Evolutionary conservation across 2,888 invertebrate species (phyloP).

Genomic region (Schrankia costaestrigalis): DNA sequence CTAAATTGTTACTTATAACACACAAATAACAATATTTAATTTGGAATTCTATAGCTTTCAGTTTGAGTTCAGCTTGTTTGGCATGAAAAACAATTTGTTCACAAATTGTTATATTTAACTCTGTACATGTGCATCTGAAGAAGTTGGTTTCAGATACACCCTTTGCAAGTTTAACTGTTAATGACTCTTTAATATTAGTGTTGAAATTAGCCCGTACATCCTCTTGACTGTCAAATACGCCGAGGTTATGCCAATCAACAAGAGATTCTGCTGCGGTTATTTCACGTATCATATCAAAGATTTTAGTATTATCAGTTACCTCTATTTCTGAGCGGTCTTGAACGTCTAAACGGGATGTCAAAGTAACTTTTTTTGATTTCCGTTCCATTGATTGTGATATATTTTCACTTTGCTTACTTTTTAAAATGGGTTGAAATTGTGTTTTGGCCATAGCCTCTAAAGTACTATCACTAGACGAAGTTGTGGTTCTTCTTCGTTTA

Average conservation of each 20-base stretch:
- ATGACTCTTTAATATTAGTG: slow-evolving; percentile 32
- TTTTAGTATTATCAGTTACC: no score
- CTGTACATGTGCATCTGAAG: slow-evolving; percentile 59
- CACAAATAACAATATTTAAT: slow-evolving; percentile 54
- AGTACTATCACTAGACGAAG: no score
- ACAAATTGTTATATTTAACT: slow-evolving; percentile 57
- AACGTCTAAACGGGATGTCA: slow-evolving; percentile 47
- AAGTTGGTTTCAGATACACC: slow-evolving; percentile 59
- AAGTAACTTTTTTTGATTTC: slow-evolving; percentile 59
- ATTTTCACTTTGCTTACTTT: slow-evolving; percentile 33
- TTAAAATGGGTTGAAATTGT: slow-evolving; percentile 49
- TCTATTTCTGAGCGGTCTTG: no score
- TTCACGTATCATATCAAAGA: slow-evolving; percentile 56
- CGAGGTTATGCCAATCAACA: slow-evolving; percentile 59
- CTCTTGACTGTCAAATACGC: slow-evolving; percentile 58
- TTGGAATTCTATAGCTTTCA: slow-evolving; percentile 57
- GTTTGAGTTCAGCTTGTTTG: slow-evolving; percentile 60
- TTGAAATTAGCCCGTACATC: slow-evolving; percentile 25
- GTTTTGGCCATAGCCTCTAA: slow-evolving; percentile 11
- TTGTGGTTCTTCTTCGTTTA: no score
- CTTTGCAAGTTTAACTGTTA: slow-evolving; percentile 54
- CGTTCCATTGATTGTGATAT: slow-evolving; percentile 4
- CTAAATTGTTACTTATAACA: slow-evolving; percentile 49
- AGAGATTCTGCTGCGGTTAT: slow-evolving; percentile 54
- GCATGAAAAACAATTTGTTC: slow-evolving; percentile 68